These are phyloP conservation scores for Choreutis nemorana DNA, from an alignment of 2,888 invertebrate species.

Conservation along the genomic window DNA sequence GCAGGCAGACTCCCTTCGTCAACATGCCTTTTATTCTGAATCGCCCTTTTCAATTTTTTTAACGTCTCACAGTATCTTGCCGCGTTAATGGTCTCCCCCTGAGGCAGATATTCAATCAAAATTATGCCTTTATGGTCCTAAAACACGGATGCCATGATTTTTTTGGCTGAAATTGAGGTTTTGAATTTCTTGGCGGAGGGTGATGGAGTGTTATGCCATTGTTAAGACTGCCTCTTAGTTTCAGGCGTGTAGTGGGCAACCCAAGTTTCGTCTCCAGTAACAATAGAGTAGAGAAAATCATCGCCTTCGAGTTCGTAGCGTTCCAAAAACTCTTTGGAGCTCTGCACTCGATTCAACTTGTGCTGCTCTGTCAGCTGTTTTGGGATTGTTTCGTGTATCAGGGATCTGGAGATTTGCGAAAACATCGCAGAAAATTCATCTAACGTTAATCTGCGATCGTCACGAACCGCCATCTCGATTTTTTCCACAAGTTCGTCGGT, in stretches of 20 bases:
- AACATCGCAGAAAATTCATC: background rate
- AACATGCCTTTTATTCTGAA: conserved; percentile 10
- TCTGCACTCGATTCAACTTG: too few relatives aligned
- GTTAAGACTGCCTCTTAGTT: conserved; percentile 8
- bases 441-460: background rate
- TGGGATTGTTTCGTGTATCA: background rate
- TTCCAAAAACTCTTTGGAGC: too few relatives aligned
- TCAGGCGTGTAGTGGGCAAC: conserved; percentile 10
- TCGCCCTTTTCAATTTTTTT: conserved; percentile 8
- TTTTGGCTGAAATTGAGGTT: too few relatives aligned
- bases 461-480: background rate
- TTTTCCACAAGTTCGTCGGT: background rate
- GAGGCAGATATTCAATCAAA: conserved; percentile 5
- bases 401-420: background rate
- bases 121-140: background rate
- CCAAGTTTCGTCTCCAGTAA: conserved; percentile 11
- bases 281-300: conserved; percentile 7
- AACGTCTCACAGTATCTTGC: conserved; percentile 9
- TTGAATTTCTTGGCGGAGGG: too few relatives aligned
- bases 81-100: conserved; percentile 6
- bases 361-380: too few relatives aligned
- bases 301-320: conserved; percentile 2
- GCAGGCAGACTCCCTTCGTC: conserved; percentile 8
- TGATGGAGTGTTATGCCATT: too few relatives aligned
- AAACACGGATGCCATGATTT: background rate